phyloP scores from a whole-genome alignment of 2,888 invertebrate species.

The Adelphocoris suturalis region DNA sequence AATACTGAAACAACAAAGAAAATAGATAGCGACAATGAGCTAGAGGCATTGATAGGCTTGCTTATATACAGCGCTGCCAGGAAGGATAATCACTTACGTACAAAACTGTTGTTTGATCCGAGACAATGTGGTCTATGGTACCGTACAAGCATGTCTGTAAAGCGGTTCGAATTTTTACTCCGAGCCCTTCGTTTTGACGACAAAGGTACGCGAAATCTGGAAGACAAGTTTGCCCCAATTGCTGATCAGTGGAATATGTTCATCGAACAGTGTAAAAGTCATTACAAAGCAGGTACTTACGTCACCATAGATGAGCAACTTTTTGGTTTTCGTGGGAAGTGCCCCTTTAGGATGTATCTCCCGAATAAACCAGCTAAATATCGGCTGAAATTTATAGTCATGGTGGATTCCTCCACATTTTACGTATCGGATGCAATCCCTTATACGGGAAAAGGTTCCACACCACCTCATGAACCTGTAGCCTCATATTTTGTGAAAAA shows the following conservation, averaged over 20 bases:
- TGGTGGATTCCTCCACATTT: not conserved
- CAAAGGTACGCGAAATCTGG: not conserved
- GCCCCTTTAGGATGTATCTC: constrained; percentile 76
- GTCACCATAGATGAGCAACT: no score
- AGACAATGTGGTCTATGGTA: constrained; percentile 24
- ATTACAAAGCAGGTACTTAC: constrained; percentile 75
- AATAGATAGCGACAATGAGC: constrained; percentile 35
- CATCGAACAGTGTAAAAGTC: constrained; percentile 73
- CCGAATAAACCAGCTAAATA: constrained; percentile 76
- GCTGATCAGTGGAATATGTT: constrained; percentile 75
- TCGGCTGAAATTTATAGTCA: constrained; percentile 59
- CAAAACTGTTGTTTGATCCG: not conserved
- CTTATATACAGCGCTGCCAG: constrained; percentile 47
- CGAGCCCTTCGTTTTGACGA: constrained; percentile 43
- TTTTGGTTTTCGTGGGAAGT: constrained; percentile 76
- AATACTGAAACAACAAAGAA: not conserved
- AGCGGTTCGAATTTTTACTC: constrained; percentile 41
- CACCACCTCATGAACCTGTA: no score
- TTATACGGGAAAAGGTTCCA: no score
- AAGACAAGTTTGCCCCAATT: constrained; percentile 49
- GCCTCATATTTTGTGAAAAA: no score
- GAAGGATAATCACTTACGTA: constrained; percentile 42
- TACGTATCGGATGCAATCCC: constrained; percentile 15
- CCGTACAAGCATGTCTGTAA: constrained; percentile 21
- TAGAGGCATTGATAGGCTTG: constrained; percentile 47